These are phyloP conservation scores for Pseudopleuronectes americanus DNA, from an alignment of 2,797 vertebrate species.

Conservation along the genomic window DNA sequence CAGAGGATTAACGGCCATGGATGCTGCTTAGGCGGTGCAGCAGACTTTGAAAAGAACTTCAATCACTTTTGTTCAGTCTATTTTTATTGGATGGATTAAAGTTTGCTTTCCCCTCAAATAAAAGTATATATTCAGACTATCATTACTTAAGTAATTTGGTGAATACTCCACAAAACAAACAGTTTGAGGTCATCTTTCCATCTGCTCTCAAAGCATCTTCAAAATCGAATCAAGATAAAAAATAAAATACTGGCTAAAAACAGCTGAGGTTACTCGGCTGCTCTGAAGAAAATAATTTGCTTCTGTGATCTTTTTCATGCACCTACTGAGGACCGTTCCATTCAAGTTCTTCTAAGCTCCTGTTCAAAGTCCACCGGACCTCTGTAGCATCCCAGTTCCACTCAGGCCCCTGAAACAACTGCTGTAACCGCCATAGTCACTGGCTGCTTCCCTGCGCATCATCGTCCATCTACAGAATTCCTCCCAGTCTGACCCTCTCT, in stretches of 20 bases:
- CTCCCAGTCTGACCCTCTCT: constrained; percentile 37
- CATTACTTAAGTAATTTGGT: constrained; percentile 9
- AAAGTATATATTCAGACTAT: constrained; percentile 10
- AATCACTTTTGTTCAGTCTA: neutral
- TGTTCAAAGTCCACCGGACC: constrained; percentile 16
- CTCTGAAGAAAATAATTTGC: neutral
- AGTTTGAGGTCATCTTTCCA: constrained; percentile 34
- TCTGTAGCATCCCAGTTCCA: constrained; percentile 14
- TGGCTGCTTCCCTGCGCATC: constrained; percentile 39
- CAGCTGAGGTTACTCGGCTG: constrained; percentile 32
- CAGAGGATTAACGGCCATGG: constrained; percentile 71
- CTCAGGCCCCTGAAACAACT: constrained; percentile 12
- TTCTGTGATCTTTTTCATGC: neutral
- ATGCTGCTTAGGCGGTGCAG: neutral
- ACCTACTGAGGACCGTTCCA: constrained; percentile 2
- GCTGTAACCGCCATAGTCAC: constrained; percentile 7
- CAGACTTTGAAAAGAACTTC: constrained; percentile 8
- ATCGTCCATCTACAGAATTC: constrained; percentile 37
- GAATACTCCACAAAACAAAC: constrained; percentile 3
- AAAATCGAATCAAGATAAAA: neutral
- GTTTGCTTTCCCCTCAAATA: constrained; percentile 11
- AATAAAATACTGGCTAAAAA: neutral
- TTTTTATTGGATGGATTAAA: constrained; percentile 32
- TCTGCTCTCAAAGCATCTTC: constrained; percentile 19
- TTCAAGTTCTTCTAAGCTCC: constrained; percentile 10